Base-by-base conservation (phyloP, 2,888 invertebrate species). In the Plutella xylostella region DNA sequence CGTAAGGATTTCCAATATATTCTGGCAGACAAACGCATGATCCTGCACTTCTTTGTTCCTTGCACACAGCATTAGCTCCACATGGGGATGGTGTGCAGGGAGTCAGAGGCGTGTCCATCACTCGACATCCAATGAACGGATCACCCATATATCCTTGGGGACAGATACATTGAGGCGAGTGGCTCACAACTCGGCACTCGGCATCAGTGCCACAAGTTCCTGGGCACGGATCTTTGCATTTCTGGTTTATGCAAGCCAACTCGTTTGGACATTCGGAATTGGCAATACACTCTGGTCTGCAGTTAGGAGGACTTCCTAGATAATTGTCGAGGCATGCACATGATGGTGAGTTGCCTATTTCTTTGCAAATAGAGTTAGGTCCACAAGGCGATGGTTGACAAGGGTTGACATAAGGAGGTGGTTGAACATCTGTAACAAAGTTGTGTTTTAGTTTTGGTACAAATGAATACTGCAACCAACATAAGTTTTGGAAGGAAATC, bases 321-420 rank as follows among this genome's bases (percentile, higher is more conserved):
- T 85, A 92, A 25, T 86, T 85, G n/a, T 85, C 80, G n/a, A 88
- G 66, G 60, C 92, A 92, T 20, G 90, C 88, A 60, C 92, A 92
- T 0, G 91, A 89, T 19, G 92, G 89, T 31, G 88, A 87, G 38
- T 87, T 87, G 25, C 83, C 84, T 37, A 84, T 65, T 57, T 85
- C 85, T 56, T 83, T 85, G 55, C 91, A 91, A 57, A 89, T 76
- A 3, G 90, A 85, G 58, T 90, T 89, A 5, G 91, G 86, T 17
- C 93, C 93, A 64, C 93, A 93, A 1, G 92, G 92, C 9, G 91
- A 90, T 19, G 92, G 92, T 55, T 86, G 82, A 60, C 93, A 93
- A 6, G 89, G 90, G 53, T 80, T 79, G 4, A 74, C 60, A 47
- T 70, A 80, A 31, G 56, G 52, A 46, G 67, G 61, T 44, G 63